phyloP scores from a whole-genome alignment of 2,797 vertebrate species.

The Anguilla marmorata region DNA sequence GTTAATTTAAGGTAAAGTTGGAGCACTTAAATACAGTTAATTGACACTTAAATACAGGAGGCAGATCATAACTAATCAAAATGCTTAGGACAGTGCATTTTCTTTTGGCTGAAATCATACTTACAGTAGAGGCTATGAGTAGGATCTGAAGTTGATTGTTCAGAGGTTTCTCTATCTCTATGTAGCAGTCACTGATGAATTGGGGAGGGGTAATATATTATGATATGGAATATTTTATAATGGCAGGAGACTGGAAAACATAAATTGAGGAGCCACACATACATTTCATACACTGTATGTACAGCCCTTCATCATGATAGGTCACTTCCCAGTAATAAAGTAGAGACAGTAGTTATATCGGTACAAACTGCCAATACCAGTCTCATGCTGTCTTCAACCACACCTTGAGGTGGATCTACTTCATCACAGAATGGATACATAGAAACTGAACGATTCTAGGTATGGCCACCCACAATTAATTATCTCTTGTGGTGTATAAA shows the following conservation, averaged over 20 bases:
- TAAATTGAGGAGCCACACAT: neutral
- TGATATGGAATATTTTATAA: neutral
- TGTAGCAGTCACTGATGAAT: neutral
- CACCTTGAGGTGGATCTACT: neutral
- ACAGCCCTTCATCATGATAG: neutral
- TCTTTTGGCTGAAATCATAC: neutral
- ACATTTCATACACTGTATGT: neutral
- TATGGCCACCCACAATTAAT: neutral
- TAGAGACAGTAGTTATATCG: neutral
- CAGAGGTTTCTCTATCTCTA: no score
- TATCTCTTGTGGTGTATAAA: neutral
- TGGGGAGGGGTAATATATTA: neutral
- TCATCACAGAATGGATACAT: neutral
- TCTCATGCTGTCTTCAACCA: neutral
- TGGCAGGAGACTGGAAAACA: neutral
- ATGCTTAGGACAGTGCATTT: neutral
- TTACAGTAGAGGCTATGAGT: neutral
- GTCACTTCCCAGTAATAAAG: neutral
- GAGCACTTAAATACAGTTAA: no score
- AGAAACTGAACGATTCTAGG: neutral
- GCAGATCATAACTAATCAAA: neutral
- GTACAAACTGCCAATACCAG: neutral
- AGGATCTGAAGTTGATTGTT: no score
- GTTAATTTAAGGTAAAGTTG: neutral
- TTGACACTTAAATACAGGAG: no score